Conservation (phyloP, 1,140 invertebrate genomes). For the Cydia pomonella region DNA sequence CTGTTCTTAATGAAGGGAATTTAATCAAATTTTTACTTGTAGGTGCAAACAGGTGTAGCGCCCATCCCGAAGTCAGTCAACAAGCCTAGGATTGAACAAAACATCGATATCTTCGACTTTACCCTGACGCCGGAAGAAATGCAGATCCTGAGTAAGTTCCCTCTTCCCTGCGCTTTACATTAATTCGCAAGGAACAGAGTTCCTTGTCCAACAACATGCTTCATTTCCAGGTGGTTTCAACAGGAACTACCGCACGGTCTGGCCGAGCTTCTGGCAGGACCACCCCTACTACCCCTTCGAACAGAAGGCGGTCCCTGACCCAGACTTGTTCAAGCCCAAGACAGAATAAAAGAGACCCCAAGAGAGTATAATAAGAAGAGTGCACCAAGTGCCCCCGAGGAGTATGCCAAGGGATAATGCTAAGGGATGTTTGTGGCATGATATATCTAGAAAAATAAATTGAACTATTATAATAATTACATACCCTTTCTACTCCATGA, state of each 20-base stretch:
- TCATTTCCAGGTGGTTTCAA: conserved; percentile 64
- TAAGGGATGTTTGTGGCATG: too few species aligned
- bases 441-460: too few species aligned
- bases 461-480: neutral
- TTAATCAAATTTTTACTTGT: too few species aligned
- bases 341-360: neutral
- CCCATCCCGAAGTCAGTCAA: conserved; percentile 92
- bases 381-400: too few species aligned
- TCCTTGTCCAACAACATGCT: too few species aligned
- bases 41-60: conserved; percentile 87
- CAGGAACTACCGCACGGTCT: conserved; percentile 51
- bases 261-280: conserved; percentile 60
- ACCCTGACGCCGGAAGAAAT: conserved; percentile 83
- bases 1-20: too few species aligned
- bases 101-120: conserved; percentile 90
- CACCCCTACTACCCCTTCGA: conserved; percentile 65
- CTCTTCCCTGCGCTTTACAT: too few species aligned
- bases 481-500: too few species aligned
- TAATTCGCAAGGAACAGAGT: too few species aligned
- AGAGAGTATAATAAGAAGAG: neutral
- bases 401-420: too few species aligned
- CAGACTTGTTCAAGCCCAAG: conserved; percentile 31
- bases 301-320: conserved; percentile 40
- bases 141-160: conserved; percentile 77
- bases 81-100: conserved; percentile 87